Evolutionary conservation across 2,113 vertebrate species (phyloP).

Genomic region (Jaculus jaculus): DNA sequence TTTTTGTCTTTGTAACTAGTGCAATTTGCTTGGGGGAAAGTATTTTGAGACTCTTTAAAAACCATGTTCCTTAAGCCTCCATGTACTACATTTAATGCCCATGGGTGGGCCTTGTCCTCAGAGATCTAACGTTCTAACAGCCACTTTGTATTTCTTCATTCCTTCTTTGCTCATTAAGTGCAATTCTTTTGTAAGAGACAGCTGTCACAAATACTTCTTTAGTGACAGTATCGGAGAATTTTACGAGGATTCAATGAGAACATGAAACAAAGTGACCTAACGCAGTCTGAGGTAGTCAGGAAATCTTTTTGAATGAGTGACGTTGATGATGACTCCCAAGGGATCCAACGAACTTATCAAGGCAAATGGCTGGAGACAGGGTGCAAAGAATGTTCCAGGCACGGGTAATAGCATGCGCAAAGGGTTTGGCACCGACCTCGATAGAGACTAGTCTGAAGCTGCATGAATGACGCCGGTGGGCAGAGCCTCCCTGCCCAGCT

Average conservation of each 20-base stretch:
- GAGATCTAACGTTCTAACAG: background rate
- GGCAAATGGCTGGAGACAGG: background rate
- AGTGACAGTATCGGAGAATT: slow-evolving; percentile 33
- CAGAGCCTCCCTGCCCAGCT: background rate
- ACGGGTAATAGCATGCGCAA: background rate
- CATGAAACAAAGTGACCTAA: background rate
- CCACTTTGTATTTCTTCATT: slow-evolving; percentile 54
- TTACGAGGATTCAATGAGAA: slow-evolving; percentile 33
- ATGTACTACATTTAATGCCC: background rate
- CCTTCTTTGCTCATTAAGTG: slow-evolving; percentile 19
- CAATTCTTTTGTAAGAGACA: slow-evolving; percentile 38
- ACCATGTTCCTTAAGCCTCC: background rate
- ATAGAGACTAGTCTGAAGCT: background rate
- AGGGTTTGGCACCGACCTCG: background rate
- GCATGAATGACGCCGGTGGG: background rate
- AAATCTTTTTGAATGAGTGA: background rate
- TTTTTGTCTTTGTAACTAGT: background rate
- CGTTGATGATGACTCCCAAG: background rate
- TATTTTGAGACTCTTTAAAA: slow-evolving; percentile 2
- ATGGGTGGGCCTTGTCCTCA: background rate
- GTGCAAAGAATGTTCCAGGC: background rate
- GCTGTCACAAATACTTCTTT: slow-evolving; percentile 40
- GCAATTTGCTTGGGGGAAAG: background rate
- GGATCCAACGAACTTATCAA: background rate
- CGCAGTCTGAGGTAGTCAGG: background rate